Conservation (phyloP, 2,888 invertebrate genomes). For the Leptothorax acervorum region DNA sequence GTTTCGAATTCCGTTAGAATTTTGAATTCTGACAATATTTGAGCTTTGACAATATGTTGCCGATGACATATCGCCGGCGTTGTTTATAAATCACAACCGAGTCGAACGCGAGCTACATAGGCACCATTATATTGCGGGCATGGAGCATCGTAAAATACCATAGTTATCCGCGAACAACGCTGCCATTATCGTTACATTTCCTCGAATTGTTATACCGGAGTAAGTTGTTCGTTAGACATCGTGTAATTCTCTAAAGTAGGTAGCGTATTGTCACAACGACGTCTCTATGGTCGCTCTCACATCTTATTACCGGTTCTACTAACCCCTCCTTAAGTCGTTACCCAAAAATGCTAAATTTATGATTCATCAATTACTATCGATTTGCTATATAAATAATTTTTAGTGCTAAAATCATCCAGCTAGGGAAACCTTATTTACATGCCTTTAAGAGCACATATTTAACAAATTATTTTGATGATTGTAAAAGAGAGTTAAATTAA, state of each 20-base stretch:
- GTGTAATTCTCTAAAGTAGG: not conserved
- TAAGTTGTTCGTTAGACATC: not conserved
- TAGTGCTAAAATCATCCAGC: not conserved
- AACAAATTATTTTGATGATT: not conserved
- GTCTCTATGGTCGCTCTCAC: not conserved
- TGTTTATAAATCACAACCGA: conserved; percentile 59
- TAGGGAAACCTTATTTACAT: not conserved
- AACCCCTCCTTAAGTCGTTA: not conserved
- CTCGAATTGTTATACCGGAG: not conserved
- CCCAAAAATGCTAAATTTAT: not conserved
- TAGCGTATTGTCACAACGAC: not conserved
- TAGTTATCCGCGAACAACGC: conserved; percentile 35
- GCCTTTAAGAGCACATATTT: not conserved
- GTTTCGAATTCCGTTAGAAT: conserved; percentile 69
- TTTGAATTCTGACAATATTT: conserved; percentile 55
- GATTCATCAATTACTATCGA: not conserved
- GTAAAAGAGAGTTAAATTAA: not conserved
- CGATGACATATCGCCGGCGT: conserved; percentile 57
- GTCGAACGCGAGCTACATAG: conserved; percentile 39
- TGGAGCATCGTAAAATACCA: conserved; percentile 59
- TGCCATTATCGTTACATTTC: conserved; percentile 46
- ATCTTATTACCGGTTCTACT: not conserved
- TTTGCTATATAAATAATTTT: conserved; percentile 1
- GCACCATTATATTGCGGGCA: conserved; percentile 62
- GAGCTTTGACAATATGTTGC: conserved; percentile 49